Evolutionary conservation across 1,140 invertebrate species (phyloP).

Genomic region (Micrasema longulum): DNA sequence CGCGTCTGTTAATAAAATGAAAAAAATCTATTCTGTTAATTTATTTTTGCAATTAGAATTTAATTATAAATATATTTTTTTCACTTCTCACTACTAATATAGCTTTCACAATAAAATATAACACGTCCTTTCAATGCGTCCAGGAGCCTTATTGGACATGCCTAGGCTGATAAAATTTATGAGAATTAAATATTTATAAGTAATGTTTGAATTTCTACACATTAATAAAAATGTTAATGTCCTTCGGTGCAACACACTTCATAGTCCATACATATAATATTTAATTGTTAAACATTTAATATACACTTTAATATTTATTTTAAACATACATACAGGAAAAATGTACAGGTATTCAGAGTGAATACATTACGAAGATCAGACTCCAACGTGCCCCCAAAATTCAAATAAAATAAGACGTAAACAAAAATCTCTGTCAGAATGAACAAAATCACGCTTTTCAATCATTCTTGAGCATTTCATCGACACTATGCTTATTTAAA

Average conservation of each 20-base stretch:
- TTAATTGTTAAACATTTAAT: conserved; percentile 7
- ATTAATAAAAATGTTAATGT: conserved; percentile 12
- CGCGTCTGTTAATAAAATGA: too few relatives aligned
- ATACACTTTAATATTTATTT: conserved; percentile 16
- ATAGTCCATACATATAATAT: not conserved
- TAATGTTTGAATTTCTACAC: conserved; percentile 20
- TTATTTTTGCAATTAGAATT: conserved; percentile 21
- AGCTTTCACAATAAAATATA: conserved; percentile 33
- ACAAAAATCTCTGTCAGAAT: not conserved
- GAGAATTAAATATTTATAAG: conserved; percentile 22
- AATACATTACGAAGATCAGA: not conserved
- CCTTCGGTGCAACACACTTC: conserved; percentile 2
- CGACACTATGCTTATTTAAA: not conserved
- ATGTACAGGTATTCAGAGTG: conserved; percentile 8
- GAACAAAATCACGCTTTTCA: not conserved
- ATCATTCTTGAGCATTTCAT: conserved; percentile 32
- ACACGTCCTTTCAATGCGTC: conserved; percentile 1
- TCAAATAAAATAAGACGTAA: conserved; percentile 5
- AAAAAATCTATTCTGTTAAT: too few relatives aligned
- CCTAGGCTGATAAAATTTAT: conserved; percentile 18
- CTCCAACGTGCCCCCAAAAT: not conserved
- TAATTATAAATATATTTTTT: conserved; percentile 35
- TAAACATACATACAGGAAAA: conserved; percentile 14
- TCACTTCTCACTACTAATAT: conserved; percentile 16
- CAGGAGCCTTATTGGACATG: not conserved